These are phyloP conservation scores for Otocyon megalotis DNA, from an alignment of 2,113 vertebrate genomes.

Conservation along the genomic window DNA sequence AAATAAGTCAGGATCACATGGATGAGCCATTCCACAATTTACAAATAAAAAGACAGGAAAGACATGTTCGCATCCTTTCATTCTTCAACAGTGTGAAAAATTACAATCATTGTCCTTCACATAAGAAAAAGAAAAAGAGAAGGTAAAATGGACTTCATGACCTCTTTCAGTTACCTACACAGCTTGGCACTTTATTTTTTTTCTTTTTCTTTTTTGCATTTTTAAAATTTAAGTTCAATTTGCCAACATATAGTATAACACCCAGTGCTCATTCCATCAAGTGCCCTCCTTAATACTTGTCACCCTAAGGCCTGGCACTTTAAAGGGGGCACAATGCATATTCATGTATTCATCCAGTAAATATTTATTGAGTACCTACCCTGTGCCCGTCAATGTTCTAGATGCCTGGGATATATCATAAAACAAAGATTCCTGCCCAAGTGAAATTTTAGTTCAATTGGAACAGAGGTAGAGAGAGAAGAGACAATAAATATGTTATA, in stretches of 20 bases:
- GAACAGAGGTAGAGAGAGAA: neutral
- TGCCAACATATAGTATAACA: too few species aligned
- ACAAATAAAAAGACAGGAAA: slow-evolving; percentile 10
- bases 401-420: neutral
- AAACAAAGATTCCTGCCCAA: slow-evolving; percentile 19
- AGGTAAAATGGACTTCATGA: neutral
- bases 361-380: neutral
- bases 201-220: too few species aligned
- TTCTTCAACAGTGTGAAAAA: slow-evolving; percentile 19
- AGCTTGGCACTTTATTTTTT: neutral
- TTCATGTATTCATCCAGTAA: neutral
- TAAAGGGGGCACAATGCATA: neutral
- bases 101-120: neutral
- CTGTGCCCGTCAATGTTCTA: neutral
- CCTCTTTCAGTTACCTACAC: neutral
- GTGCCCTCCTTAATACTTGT: too few species aligned
- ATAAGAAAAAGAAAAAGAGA: neutral
- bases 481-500: neutral
- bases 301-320: neutral
- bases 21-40: neutral
- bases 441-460: neutral
- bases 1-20: slow-evolving; percentile 40
- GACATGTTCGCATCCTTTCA: slow-evolving; percentile 4
- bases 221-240: too few species aligned
- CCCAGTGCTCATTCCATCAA: too few species aligned